Evolutionary conservation across 2,113 vertebrate genomes (phyloP).

Genomic region (Pelecanus crispus): DNA sequence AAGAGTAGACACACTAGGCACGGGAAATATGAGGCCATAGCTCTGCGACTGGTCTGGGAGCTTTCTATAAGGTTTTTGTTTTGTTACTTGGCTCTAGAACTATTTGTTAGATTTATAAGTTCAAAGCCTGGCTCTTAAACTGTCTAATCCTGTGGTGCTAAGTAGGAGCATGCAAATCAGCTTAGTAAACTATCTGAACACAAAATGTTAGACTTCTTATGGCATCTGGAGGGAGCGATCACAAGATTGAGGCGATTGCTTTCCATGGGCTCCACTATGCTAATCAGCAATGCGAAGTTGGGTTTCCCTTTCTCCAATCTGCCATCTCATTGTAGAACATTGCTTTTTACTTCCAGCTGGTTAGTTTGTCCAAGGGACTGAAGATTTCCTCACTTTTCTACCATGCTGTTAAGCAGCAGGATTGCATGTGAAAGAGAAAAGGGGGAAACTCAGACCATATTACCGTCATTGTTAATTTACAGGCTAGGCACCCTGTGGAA

Average conservation of each 20-base stretch:
- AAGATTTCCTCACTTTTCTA: not conserved
- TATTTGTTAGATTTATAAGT: constrained; percentile 45
- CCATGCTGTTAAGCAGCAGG: not conserved
- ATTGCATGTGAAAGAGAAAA: not conserved
- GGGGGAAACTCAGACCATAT: not conserved
- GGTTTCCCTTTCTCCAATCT: not conserved
- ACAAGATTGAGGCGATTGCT: not conserved
- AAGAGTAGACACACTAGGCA: not conserved
- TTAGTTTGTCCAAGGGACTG: not conserved
- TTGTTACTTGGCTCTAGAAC: constrained; percentile 47
- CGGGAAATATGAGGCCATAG: not conserved
- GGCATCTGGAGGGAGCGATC: constrained; percentile 27
- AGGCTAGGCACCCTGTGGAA: not conserved
- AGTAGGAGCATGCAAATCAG: constrained; percentile 64
- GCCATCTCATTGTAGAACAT: not conserved
- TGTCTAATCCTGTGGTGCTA: constrained; percentile 41
- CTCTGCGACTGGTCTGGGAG: not conserved
- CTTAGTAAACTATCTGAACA: constrained; percentile 50
- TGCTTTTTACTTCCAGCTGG: not conserved
- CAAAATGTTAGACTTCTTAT: not conserved
- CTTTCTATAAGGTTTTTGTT: constrained; percentile 12
- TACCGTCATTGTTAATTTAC: not conserved
- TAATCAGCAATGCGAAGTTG: not conserved
- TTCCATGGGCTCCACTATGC: not conserved
- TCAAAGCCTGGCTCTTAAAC: constrained; percentile 33